A percentile compares a stretch with the other conserved stretches of the same genome.
Conservation (phyloP, 2,113 vertebrate species). For the Brevimyrus niger region DNA sequence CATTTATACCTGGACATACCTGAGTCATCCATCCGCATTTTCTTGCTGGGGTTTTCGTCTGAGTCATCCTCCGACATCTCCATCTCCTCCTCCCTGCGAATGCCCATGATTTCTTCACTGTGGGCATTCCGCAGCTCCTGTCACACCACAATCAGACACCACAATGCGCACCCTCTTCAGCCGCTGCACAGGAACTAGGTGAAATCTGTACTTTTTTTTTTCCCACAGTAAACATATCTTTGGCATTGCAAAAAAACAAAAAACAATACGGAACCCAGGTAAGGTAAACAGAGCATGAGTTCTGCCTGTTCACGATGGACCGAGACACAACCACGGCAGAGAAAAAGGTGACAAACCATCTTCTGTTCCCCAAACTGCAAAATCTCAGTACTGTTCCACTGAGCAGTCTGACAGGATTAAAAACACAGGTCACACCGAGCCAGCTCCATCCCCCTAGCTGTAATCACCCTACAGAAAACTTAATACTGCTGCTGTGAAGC, state of each 20-base stretch:
- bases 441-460: conserved; percentile 25
- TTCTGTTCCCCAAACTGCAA: conserved; percentile 23
- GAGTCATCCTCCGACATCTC: conserved; percentile 93
- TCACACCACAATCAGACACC: conserved; percentile 31
- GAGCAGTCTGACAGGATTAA: conserved; percentile 29
- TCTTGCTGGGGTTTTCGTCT: conserved; percentile 76
- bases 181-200: background rate
- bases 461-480: conserved; percentile 31
- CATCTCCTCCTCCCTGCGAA: conserved; percentile 91
- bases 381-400: conserved; percentile 23
- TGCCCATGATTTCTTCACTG: conserved; percentile 93
- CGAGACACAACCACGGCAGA: conserved; percentile 25
- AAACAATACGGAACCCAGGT: background rate
- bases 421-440: conserved; percentile 32
- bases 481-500: conserved; percentile 34
- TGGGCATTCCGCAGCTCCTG: conserved; percentile 92
- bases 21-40: conserved; percentile 72
- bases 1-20: conserved; percentile 54
- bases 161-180: conserved; percentile 17
- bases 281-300: background rate
- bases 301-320: background rate
- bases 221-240: background rate
- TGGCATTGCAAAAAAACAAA: background rate
- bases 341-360: background rate
- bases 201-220: background rate